phyloP scores from a whole-genome alignment of 30 jellyfish, hydroid and myxozoan species.

The Aurelia aurita complex sp. Pacific region DNA sequence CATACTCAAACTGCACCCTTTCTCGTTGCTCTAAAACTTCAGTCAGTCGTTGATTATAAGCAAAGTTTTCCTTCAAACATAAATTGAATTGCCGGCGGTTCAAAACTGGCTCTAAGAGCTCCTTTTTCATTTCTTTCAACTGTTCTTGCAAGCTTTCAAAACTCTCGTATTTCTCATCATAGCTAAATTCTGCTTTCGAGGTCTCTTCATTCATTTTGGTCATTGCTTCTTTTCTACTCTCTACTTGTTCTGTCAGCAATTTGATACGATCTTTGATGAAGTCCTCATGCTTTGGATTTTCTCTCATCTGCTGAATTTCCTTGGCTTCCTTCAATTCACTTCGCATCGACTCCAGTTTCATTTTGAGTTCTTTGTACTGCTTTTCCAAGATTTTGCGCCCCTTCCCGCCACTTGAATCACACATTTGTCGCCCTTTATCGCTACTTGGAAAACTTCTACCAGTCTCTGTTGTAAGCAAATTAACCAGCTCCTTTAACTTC shows the following conservation, averaged over 20 bases:
- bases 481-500: slow-evolving; percentile 15
- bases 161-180: slow-evolving; percentile 14
- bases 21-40: slow-evolving; percentile 58
- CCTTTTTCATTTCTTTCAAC: slow-evolving; percentile 29
- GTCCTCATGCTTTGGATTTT: slow-evolving; percentile 37
- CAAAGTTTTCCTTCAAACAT: slow-evolving; percentile 59
- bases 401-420: neutral
- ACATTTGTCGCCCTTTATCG: neutral
- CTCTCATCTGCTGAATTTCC: slow-evolving; percentile 10
- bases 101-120: slow-evolving; percentile 53
- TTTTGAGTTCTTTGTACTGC: neutral
- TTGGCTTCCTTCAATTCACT: slow-evolving; percentile 15
- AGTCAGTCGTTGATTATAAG: slow-evolving; percentile 33
- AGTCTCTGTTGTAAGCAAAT: neutral
- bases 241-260: slow-evolving; percentile 33
- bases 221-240: slow-evolving; percentile 31
- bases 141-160: slow-evolving; percentile 36
- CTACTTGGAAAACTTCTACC: neutral
- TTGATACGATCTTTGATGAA: slow-evolving; percentile 52
- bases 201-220: slow-evolving; percentile 21
- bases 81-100: slow-evolving; percentile 45
- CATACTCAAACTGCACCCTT: slow-evolving; percentile 51
- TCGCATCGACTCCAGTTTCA: neutral
- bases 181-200: neutral
- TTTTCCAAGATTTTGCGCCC: slow-evolving; percentile 6